Conservation (phyloP, 2,888 invertebrate genomes). For the Melinopterus prodromus region DNA sequence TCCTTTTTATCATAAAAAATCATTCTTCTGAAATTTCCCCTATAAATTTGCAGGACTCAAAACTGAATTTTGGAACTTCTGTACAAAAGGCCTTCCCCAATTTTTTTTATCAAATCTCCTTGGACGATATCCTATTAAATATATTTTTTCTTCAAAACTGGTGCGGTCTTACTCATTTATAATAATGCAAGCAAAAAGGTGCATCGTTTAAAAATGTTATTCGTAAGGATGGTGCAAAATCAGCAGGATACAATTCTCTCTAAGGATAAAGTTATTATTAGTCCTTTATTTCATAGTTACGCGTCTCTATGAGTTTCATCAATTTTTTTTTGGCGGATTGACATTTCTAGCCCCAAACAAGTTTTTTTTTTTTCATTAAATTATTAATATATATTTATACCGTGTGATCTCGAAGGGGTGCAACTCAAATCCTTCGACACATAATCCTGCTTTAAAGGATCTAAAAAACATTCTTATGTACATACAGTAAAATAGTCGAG, state of each 20-base stretch:
- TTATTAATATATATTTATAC: neutral
- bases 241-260: neutral
- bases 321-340: neutral
- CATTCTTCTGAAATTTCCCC: too few relatives aligned
- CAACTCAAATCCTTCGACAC: neutral
- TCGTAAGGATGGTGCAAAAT: neutral
- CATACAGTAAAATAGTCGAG: constrained; percentile 13
- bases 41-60: too few relatives aligned
- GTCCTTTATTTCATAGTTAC: neutral
- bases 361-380: neutral
- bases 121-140: neutral
- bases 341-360: neutral
- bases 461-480: constrained; percentile 9
- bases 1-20: too few relatives aligned
- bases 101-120: neutral
- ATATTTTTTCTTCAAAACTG: neutral
- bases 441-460: neutral
- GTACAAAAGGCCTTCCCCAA: neutral
- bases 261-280: neutral
- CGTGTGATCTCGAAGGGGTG: neutral
- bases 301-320: neutral
- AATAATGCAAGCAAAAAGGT: neutral
- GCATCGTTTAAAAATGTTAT: neutral
- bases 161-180: neutral
- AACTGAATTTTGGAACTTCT: neutral